Base-by-base conservation (phyloP, 2,888 invertebrate species). In the Teinopalpus imperialis region DNA sequence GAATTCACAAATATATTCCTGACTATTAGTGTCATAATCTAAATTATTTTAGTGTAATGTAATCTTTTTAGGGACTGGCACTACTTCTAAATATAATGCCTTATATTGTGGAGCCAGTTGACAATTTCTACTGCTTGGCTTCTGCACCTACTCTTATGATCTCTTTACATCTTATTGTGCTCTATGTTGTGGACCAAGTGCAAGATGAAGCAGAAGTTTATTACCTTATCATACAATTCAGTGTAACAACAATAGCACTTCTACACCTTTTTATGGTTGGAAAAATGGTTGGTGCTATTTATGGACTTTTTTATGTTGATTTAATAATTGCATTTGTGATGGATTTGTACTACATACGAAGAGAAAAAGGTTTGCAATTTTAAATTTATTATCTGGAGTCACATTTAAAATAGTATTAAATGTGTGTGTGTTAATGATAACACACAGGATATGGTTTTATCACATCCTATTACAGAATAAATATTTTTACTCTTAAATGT, bases 151-250 rank as follows among this genome's bases (percentile, higher is more conserved):
- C 86, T n/a, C 71, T 86, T 46, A 77, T 85, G 80, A 69, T 80
- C 57, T 78, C 86, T 29, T 47, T 65, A 13, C 71, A 69, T 49
- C 62, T 81, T 26, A 78, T 85, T 74, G 66, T 87, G 57, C 75
- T 87, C 41, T 85, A 87, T 59, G 41, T 83, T 43, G 83, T 86
- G 52, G 86, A 85, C 58, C 86, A 87, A 67, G 76, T 82, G 51
- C 76, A 76, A 59, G 66, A 70, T 59, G 79, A 82, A 67, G 81
- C 81, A 35, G 85, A 86, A 55, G 51, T 76, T 20, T 85, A 82
- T 59, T 86, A 78, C 49, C 60, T 75, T 10, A 0, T 66, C 21
- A 67, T 80, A 42, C 71, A 85, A 57, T 54, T 74, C 1, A 1
- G 46, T 5, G 8, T 85, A 2, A 71, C 80, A 12, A 0, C 70